Evolutionary conservation across 2,113 vertebrate genomes (phyloP), one percentile per base, ranked within the genome.

Genomic region (Junco hyemalis): DNA sequence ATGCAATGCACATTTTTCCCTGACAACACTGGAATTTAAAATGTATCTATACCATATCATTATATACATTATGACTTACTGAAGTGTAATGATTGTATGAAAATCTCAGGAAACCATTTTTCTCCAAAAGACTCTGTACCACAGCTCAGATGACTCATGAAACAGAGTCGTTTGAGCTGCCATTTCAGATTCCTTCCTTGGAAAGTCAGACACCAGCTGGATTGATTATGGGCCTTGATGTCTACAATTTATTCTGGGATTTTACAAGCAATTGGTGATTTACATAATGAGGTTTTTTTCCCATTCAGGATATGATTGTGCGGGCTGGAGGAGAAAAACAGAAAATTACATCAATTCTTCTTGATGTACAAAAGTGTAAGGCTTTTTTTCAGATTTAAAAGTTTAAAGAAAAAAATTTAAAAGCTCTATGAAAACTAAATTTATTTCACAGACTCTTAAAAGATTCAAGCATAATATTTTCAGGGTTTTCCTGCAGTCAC

Each of bases 21-120:
- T 95, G 81, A 96, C 74, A 94, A 83, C 33, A 54, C 35, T 70
- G 76, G 79, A 95, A 93, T 85, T 88, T 91, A 81, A 94, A 94
- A 94, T 53, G 35, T 83, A 86, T 86, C 83, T 70, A 81, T 42
- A 65, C 59, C 42, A 24, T 80, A 91, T 61, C 38, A 22, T 95
- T 95, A 82, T 59, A 79, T 79, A 76, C 68, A 77, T 50, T 82
- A 87, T 70, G 53, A 66, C 69, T 82, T 82, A 85, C 51, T 85
- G 74, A 76, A 93, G 59, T 65, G 56, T 60, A 94, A 80, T 13
- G 29, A 77, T 78, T 17, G 9, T 4, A 80, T 22, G 50, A 90
- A 95, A 90, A 95, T 53, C 87, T 87, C 81, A 90, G 78, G 66
- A 95, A 95, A 90, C 26, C 25, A 72, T 86, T 79, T 81, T 50